phyloP scores from a whole-genome alignment of 64 coral and sea anemone species.

The Stylophora pistillata region DNA sequence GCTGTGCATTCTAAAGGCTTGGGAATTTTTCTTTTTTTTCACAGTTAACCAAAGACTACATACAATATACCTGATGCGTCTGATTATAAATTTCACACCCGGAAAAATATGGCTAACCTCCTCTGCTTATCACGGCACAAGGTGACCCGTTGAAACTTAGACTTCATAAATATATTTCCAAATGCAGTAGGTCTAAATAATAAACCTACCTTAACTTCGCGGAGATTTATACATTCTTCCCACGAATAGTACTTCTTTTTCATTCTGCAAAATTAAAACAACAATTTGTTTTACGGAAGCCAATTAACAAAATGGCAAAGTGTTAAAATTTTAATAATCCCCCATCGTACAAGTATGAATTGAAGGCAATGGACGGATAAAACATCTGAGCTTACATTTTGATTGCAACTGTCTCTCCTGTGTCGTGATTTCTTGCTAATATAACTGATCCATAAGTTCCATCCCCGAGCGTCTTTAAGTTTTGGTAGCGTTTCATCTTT shows the following conservation, averaged over 20 bases:
- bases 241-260: constrained; percentile 98
- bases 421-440: constrained; percentile 87
- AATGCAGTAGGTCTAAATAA: background rate
- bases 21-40: too few species aligned
- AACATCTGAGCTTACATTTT: constrained; percentile 79
- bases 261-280: constrained; percentile 78
- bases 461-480: constrained; percentile 84
- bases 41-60: too few species aligned
- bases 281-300: background rate
- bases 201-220: constrained; percentile 94
- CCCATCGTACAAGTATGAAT: background rate
- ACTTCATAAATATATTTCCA: background rate
- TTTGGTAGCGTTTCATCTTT: constrained; percentile 91
- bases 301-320: background rate
- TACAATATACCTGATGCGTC: too few species aligned
- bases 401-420: constrained; percentile 94
- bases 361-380: background rate
- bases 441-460: constrained; percentile 96
- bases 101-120: too few species aligned
- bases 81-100: too few species aligned
- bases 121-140: too few species aligned
- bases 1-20: too few species aligned
- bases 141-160: background rate
- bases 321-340: too few species aligned
- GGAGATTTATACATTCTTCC: constrained; percentile 92